Base-by-base conservation (phyloP, 2,113 vertebrate genomes). In the Varanus komodoensis region DNA sequence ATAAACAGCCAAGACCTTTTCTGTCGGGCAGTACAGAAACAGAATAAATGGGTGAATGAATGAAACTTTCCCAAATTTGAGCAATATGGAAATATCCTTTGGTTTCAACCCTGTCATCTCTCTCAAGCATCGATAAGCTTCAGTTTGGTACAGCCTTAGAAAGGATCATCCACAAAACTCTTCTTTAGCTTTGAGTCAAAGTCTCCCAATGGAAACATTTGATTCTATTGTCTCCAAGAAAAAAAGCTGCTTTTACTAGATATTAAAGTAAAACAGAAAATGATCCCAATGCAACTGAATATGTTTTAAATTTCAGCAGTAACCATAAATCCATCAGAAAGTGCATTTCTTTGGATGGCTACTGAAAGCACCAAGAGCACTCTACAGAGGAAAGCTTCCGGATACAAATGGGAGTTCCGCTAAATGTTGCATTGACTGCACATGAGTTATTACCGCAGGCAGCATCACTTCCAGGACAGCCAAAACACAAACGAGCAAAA, bases 191-290 rank as follows among this genome's bases (percentile, higher is more conserved):
- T 87, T 71, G 52, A 73, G 32, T 4, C 38, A 87, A 82, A 82
- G 54, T 32, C 85, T 90, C 89, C 78, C 54, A 34, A 32, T 67
- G 78, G 84, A 82, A 87, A 87, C 84, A 90, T 87, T 87, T 87
- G 73, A 87, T 86, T 82, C 69, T 75, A 82, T 82, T 90, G 69
- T 67, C 81, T 84, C 81, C 82, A 52, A 77, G 84, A 84, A 44
- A 69, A 84, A 64, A 74, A 64, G n/a, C 48, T 80, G 61, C 74
- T 89, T 89, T 85, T 78, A 89, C 83, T 85, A 89, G 89, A 79
- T 80, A 90, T 87, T 82, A 90, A 90, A 81, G 85, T 34, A 80
- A 75, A 90, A 87, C 2, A 87, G 32, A 82, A 87, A 67, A 75
- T 7, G 38, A 86, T 48, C 74, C 54, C 84, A 52, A 38, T 1